Conservation (phyloP, 1,140 invertebrate species). For the Cyphomyrmex costatus region DNA sequence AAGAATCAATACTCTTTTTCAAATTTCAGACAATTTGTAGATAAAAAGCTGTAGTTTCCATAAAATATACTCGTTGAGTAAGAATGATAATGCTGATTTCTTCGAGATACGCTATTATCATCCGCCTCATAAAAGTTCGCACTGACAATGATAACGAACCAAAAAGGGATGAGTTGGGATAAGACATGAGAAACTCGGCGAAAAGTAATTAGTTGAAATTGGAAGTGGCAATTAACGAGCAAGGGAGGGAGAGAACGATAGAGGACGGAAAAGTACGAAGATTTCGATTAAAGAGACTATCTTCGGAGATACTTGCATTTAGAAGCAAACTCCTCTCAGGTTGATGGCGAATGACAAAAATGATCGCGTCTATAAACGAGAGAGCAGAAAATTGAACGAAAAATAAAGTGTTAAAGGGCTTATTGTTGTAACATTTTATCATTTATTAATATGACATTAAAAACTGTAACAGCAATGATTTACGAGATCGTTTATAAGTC, state of each 20-base stretch:
- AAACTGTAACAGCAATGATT: not conserved
- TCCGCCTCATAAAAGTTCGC: conserved; percentile 35
- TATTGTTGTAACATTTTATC: not conserved
- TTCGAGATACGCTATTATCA: conserved; percentile 42
- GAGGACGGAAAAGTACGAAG: conserved; percentile 64
- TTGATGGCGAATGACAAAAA: conserved; percentile 18
- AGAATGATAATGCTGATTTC: conserved; percentile 25
- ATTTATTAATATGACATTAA: not conserved
- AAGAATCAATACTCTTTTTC: not conserved
- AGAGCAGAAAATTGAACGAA: not conserved
- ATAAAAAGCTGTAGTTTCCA: not conserved
- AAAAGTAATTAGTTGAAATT: conserved; percentile 79
- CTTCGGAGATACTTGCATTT: conserved; percentile 23
- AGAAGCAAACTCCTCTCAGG: conserved; percentile 2
- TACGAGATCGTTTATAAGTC: not conserved
- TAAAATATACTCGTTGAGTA: not conserved
- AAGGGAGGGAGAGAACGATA: not conserved
- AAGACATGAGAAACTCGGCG: conserved; percentile 54
- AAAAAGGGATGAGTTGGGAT: conserved; percentile 26
- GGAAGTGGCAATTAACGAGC: conserved; percentile 73
- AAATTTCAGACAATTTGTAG: not conserved
- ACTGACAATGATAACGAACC: conserved; percentile 39
- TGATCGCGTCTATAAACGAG: conserved; percentile 2
- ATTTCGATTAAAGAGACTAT: conserved; percentile 68
- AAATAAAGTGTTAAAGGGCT: not conserved